Base-by-base conservation (phyloP, 1,140 invertebrate genomes). In the Archegozetes longisetosus region DNA sequence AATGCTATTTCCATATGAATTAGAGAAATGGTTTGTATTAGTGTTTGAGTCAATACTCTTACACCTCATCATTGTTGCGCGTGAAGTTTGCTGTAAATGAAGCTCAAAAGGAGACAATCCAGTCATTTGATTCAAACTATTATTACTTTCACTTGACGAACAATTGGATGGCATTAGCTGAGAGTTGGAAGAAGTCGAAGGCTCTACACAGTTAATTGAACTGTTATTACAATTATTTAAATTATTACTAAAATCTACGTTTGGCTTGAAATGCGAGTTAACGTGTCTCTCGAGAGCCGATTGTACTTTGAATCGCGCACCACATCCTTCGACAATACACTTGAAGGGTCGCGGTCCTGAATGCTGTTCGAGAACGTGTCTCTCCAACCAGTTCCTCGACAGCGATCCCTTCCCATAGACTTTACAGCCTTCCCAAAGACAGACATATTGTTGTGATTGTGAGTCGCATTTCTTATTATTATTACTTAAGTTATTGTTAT, bases 241-340 rank as follows among this genome's bases (percentile, higher is more conserved):
- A 77, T 74, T 51, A 75, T 73, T 55, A 76, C 77, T 71, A 78
- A 17, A 6, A 40, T 40, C 6, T 17, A 9, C 32, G 6, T 9
- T 17, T 6, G 32, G 32, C 32, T 73, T 84, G 73, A 95, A 95
- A 70, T 96, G 92, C 66, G 84, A 81, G 73, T 96, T 94, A 13
- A 95, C 89, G 68, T 96, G 92, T 65, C 88, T 80, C 70, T 93
- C 85, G 58, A 95, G 74, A 51, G 86, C 80, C 63, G 80, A 85
- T 82, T 92, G 89, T 61, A 88, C 86, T 66, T 85, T 85, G 71
- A 96, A 96, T 67, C 88, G 79, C 68, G 84, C 79, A 46, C 86
- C 86, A 73, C 92, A 97, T 56, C 85, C 83, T 64, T 90, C 88
- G 63, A 97, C 86, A 69, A 95, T 94, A 73, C 92, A 97, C 66